Percentiles rank a stretch among this genome's conserved stretches.
These are phyloP conservation scores for Xanthostigma xanthostigma DNA, from an alignment of 2,888 invertebrate genomes.

Conservation along the genomic window DNA sequence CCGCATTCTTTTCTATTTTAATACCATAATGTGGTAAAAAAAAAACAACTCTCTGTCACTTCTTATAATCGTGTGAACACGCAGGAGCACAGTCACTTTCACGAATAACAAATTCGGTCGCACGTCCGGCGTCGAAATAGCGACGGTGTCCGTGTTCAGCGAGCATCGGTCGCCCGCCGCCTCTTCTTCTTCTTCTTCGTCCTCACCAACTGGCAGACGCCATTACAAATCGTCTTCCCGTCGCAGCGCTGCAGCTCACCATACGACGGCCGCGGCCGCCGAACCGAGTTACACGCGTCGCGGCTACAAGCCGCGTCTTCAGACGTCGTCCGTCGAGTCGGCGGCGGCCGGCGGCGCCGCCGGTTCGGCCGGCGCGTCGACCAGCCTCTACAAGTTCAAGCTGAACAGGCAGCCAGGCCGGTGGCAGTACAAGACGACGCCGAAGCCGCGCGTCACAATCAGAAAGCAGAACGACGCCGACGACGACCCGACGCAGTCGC, in stretches of 20 bases:
- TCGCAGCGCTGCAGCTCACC: background rate
- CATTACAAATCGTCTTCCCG: slow-evolving; percentile 25
- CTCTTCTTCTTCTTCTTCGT: slow-evolving; percentile 27
- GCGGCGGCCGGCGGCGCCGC: slow-evolving; percentile 28
- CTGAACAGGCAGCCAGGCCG: slow-evolving; percentile 68
- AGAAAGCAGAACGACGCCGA: slow-evolving; percentile 49
- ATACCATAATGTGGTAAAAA: no score
- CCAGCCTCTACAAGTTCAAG: slow-evolving; percentile 65
- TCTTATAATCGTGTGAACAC: no score
- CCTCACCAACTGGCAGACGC: slow-evolving; percentile 36
- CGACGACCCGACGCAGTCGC: slow-evolving; percentile 31
- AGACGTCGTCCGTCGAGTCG: slow-evolving; percentile 37
- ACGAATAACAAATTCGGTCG: slow-evolving; percentile 26
- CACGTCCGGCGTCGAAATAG: slow-evolving; percentile 40
- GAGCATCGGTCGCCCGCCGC: slow-evolving; percentile 34
- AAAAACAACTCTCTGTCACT: no score
- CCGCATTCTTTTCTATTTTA: no score
- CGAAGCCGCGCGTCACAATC: slow-evolving; percentile 72
- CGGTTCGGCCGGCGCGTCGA: slow-evolving; percentile 25
- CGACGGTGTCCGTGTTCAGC: slow-evolving; percentile 53
- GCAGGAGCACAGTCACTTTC: slow-evolving; percentile 9
- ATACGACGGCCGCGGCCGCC: slow-evolving; percentile 19
- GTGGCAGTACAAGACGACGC: slow-evolving; percentile 83
- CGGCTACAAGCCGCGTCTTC: slow-evolving; percentile 54
- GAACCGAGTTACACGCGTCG: slow-evolving; percentile 29